A percentile compares a stretch with the other conserved stretches of the same genome.
phyloP scores from a whole-genome alignment of 2,797 vertebrate species.

The Podargus strigoides region DNA sequence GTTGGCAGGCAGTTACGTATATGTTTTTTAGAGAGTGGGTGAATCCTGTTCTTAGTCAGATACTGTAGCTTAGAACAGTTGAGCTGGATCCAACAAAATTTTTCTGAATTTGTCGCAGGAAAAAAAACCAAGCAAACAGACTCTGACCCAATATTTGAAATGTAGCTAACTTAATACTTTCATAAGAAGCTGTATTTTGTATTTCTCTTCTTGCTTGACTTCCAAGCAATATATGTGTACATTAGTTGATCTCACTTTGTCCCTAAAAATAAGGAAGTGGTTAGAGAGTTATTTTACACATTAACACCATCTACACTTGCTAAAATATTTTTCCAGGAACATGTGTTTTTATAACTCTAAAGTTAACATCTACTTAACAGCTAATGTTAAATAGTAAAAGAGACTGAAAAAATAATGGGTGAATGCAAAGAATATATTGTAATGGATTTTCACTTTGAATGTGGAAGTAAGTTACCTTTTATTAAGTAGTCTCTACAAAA shows the following conservation, averaged over 20 bases:
- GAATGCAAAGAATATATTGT: background rate
- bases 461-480: background rate
- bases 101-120: background rate
- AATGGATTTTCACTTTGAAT: background rate
- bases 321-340: background rate
- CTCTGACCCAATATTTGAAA: background rate
- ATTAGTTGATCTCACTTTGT: background rate
- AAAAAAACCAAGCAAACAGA: background rate
- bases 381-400: background rate
- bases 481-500: background rate
- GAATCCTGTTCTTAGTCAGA: background rate
- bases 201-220: background rate
- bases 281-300: background rate
- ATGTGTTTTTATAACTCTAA: background rate
- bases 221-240: background rate
- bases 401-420: background rate
- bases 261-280: slow-evolving; percentile 45
- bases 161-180: background rate
- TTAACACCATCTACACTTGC: background rate
- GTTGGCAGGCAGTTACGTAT: background rate
- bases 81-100: background rate
- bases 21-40: background rate
- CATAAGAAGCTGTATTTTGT: background rate
- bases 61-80: background rate
- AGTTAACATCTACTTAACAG: background rate